Percentiles rank a stretch among this genome's conserved stretches.
Evolutionary conservation across 2,113 vertebrate genomes (phyloP).

Genomic region (Hippolais icterina): DNA sequence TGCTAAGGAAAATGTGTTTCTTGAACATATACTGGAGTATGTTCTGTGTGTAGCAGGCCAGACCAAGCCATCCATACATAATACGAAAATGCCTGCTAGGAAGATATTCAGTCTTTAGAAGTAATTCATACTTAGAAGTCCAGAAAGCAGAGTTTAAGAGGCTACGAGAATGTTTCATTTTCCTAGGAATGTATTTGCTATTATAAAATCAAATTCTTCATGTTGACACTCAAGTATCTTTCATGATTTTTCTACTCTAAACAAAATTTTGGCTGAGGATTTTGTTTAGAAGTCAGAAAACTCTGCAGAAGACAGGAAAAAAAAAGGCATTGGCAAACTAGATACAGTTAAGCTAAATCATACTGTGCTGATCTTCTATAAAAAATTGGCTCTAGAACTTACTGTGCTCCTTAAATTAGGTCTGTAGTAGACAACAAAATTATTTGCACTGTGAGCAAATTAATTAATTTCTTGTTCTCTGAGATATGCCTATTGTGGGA

Average conservation of each 20-base stretch:
- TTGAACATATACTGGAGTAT: not conserved
- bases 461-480: not conserved
- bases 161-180: conserved; percentile 2
- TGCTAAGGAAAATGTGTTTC: not conserved
- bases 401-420: not conserved
- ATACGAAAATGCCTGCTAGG: conserved; percentile 3
- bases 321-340: not conserved
- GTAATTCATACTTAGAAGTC: conserved; percentile 42
- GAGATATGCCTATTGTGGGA: not conserved
- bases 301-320: not conserved
- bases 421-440: not conserved
- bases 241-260: not conserved
- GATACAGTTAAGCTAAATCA: not conserved
- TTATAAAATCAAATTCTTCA: conserved; percentile 5
- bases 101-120: conserved; percentile 10
- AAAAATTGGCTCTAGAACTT: not conserved
- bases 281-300: not conserved
- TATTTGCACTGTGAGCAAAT: not conserved
- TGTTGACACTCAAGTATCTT: not conserved
- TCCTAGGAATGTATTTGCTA: not conserved
- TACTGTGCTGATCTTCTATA: not conserved
- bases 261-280: not conserved
- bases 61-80: not conserved
- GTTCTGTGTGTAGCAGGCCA: not conserved
- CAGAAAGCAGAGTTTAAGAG: conserved; percentile 28